Conservation (phyloP, 64 coral and sea anemone species). For the Actinia equina region DNA sequence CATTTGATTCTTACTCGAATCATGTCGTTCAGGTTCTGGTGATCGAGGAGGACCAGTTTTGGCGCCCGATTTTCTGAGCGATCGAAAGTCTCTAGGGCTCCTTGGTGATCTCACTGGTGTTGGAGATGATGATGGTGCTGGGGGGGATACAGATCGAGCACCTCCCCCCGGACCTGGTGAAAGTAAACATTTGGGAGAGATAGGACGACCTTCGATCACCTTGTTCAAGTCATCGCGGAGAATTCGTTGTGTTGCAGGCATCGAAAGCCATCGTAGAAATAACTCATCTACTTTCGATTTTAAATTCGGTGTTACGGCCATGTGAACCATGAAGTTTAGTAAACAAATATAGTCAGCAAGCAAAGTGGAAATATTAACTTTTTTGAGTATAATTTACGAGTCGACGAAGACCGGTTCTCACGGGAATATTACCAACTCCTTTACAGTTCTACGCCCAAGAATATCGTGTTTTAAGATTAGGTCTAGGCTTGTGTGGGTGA, state of each 20-base stretch:
- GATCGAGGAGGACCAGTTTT: slow-evolving; percentile 71
- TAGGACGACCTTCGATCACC: slow-evolving; percentile 62
- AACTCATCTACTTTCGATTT: slow-evolving; percentile 86
- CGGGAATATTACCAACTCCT: not conserved
- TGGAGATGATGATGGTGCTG: slow-evolving; percentile 60
- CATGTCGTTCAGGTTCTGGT: slow-evolving; percentile 76
- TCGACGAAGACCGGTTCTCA: not conserved
- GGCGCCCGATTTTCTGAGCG: slow-evolving; percentile 39
- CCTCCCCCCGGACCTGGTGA: slow-evolving; percentile 16
- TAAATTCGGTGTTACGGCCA: slow-evolving; percentile 52
- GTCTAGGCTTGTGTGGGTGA: not conserved
- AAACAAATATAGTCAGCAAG: not conserved
- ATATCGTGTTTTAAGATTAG: not conserved
- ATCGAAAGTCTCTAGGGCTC: slow-evolving; percentile 58
- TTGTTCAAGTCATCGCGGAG: slow-evolving; percentile 67
- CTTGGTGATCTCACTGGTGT: slow-evolving; percentile 66
- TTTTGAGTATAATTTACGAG: not conserved
- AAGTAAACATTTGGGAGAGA: slow-evolving; percentile 56
- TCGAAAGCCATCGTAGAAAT: slow-evolving; percentile 75
- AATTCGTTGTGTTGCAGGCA: slow-evolving; percentile 52
- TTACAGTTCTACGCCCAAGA: not conserved
- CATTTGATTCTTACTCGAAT: slow-evolving; percentile 64
- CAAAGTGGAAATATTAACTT: not conserved
- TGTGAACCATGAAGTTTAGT: slow-evolving; percentile 12
- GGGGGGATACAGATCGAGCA: slow-evolving; percentile 49